phyloP scores from a whole-genome alignment of 2,113 vertebrate species.

The Oreochromis niloticus region DNA sequence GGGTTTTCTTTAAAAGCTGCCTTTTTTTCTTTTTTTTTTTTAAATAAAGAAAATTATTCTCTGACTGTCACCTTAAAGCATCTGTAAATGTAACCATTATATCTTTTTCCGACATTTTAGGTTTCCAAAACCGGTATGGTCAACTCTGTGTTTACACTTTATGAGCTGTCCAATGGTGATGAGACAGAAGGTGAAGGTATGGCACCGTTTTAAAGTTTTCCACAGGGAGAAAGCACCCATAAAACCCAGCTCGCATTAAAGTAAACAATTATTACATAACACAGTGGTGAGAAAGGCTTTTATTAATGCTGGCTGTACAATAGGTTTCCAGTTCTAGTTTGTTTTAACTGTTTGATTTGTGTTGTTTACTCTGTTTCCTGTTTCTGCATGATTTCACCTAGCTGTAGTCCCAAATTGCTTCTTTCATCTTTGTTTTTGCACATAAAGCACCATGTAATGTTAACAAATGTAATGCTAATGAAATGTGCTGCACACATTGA shows the following conservation, averaged over 20 bases:
- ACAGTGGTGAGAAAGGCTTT: background rate
- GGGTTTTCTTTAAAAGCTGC: background rate
- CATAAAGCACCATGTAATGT: background rate
- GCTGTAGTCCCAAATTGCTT: background rate
- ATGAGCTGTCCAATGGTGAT: constrained; percentile 87
- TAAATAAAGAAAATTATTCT: background rate
- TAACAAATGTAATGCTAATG: background rate
- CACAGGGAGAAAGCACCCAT: background rate
- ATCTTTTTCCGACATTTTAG: constrained; percentile 57
- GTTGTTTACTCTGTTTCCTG: background rate
- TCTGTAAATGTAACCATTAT: background rate
- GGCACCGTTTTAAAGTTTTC: background rate
- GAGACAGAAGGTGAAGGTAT: constrained; percentile 92
- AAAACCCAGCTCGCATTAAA: background rate
- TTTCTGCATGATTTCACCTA: background rate
- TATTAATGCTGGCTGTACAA: background rate
- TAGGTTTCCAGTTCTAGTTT: background rate
- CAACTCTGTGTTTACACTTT: constrained; percentile 94
- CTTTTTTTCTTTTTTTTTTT: no score
- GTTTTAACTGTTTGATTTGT: background rate
- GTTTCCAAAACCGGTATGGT: constrained; percentile 88
- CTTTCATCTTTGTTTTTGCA: background rate
- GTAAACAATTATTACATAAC: background rate
- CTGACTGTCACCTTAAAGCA: background rate
- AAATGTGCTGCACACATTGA: background rate